phyloP scores from a whole-genome alignment of 92 coral and sea anemone genomes.

The Porites rus region DNA sequence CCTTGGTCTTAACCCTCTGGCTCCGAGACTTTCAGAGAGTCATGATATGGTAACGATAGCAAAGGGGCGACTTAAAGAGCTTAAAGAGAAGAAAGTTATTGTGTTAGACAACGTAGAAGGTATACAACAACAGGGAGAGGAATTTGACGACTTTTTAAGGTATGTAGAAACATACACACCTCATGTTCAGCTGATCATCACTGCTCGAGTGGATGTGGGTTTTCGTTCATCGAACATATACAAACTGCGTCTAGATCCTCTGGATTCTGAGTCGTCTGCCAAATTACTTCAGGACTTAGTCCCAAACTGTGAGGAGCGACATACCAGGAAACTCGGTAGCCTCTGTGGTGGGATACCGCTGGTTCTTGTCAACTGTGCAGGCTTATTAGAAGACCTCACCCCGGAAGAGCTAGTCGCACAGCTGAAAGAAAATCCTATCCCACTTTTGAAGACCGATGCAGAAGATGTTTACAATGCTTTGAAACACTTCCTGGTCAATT shows the following conservation, averaged over 20 bases:
- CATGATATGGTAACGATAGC: conserved; percentile 44
- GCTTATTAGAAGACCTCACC: neutral
- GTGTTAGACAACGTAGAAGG: conserved; percentile 68
- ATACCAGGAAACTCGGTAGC: neutral
- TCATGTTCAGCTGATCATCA: conserved; percentile 17
- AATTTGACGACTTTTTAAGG: neutral
- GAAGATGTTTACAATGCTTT: neutral
- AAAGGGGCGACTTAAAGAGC: conserved; percentile 8
- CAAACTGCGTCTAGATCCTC: neutral
- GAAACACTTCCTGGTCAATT: neutral
- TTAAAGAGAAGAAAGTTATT: conserved; percentile 30
- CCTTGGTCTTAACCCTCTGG: neutral
- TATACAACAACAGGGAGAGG: conserved; percentile 31
- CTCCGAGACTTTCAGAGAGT: neutral
- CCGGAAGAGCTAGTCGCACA: neutral
- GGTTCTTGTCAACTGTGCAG: neutral
- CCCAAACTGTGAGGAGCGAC: neutral
- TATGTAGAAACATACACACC: neutral
- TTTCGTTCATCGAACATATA: conserved; percentile 12
- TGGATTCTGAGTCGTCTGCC: conserved; percentile 4
- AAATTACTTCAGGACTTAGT: neutral
- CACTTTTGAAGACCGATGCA: neutral
- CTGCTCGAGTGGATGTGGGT: conserved; percentile 11
- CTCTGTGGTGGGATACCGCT: conserved; percentile 35
- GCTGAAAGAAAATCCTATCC: conserved; percentile 5